Evolutionary conservation across 2,113 vertebrate species (phyloP).

Genomic region (Madoqua kirkii): DNA sequence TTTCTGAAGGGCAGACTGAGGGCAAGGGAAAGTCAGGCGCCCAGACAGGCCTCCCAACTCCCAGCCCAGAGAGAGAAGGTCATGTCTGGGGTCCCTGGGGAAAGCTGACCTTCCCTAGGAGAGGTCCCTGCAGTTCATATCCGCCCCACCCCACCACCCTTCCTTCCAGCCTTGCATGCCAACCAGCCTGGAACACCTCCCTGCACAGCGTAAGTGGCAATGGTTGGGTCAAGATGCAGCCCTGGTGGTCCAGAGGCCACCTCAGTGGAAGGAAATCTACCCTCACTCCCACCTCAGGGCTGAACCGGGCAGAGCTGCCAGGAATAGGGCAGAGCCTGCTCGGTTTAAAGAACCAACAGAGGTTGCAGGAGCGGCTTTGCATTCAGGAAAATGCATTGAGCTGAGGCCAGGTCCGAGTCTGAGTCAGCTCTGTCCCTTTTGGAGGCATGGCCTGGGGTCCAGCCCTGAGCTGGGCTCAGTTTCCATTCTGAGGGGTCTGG

Average conservation of each 20-base stretch:
- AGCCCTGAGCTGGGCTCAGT: not conserved
- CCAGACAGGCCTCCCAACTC: not conserved
- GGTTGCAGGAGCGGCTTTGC: not conserved
- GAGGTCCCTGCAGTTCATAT: not conserved
- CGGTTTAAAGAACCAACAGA: not conserved
- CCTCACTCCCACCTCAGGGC: not conserved
- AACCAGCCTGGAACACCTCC: not conserved
- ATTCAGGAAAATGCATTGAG: not conserved
- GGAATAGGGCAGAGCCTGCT: not conserved
- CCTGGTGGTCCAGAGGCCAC: not conserved
- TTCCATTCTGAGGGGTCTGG: not conserved
- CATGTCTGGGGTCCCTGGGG: not conserved
- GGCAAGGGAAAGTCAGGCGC: not conserved
- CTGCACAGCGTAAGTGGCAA: not conserved
- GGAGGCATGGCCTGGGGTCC: not conserved
- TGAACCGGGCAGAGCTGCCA: not conserved
- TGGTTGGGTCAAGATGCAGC: not conserved
- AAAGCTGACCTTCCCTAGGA: not conserved
- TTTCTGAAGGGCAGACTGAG: not conserved
- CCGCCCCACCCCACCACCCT: not conserved
- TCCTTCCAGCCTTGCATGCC: not conserved
- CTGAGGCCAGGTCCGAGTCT: not conserved
- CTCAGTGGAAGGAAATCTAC: not conserved
- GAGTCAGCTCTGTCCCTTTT: not conserved
- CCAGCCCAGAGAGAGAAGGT: not conserved